Evolutionary conservation across 35 echinoderm and acorn worm species (phyloP).

Genomic region (Apostichopus parvimensis): DNA sequence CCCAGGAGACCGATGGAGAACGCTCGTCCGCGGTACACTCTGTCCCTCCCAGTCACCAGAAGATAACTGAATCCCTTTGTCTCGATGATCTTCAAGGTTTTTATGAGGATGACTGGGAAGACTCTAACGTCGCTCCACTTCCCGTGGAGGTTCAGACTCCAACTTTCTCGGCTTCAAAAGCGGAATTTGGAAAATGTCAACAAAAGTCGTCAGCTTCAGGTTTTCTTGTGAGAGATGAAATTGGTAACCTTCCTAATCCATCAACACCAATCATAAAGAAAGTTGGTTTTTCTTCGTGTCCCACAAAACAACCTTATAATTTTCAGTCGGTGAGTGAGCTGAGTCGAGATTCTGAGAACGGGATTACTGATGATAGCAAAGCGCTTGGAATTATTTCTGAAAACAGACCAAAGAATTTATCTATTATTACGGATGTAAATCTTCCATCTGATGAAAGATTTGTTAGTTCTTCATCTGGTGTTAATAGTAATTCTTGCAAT

Average conservation of each 20-base stretch:
- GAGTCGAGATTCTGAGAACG: neutral
- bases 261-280: neutral
- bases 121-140: constrained; percentile 17
- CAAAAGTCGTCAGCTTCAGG: neutral
- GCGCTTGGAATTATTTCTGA: neutral
- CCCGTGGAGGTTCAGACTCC: constrained; percentile 45
- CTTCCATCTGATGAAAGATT: neutral
- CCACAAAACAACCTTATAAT: neutral
- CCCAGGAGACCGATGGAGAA: neutral
- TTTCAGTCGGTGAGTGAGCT: neutral
- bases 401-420: neutral
- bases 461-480: neutral
- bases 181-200: neutral
- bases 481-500: neutral
- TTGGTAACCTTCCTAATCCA: neutral
- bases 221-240: neutral
- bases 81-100: constrained; percentile 15
- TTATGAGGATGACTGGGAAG: constrained; percentile 54
- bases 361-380: neutral
- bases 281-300: neutral
- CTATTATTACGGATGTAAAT: neutral
- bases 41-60: neutral
- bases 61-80: neutral
- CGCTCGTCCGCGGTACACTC: neutral
- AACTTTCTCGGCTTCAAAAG: constrained; percentile 5